Conservation (phyloP, 2,888 invertebrate species). For the Hylaea fasciaria region DNA sequence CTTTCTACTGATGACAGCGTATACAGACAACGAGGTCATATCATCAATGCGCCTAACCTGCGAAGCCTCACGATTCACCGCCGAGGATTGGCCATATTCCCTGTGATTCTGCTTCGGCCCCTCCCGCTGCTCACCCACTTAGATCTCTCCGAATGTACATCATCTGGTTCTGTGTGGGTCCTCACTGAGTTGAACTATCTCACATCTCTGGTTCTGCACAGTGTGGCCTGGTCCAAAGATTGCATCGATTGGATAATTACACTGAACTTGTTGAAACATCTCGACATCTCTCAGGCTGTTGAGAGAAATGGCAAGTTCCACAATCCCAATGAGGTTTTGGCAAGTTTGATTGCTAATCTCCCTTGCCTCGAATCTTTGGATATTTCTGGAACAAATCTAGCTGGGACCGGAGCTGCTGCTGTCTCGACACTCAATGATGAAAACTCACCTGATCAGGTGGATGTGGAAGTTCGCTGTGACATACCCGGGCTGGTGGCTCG, state of each 20-base stretch:
- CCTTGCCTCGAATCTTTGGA: conserved; percentile 93
- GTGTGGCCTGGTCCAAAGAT: conserved; percentile 88
- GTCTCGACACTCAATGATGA: conserved; percentile 55
- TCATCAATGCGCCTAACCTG: conserved; percentile 86
- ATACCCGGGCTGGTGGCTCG: conserved; percentile 94
- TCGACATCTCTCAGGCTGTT: conserved; percentile 93
- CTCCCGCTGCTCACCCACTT: conserved; percentile 87
- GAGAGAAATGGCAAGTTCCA: conserved; percentile 90
- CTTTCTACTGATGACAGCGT: conserved; percentile 80
- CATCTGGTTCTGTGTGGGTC: conserved; percentile 87
- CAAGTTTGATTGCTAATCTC: conserved; percentile 89
- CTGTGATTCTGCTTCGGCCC: conserved; percentile 84
- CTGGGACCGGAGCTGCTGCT: conserved; percentile 92
- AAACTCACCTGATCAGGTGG: conserved; percentile 47
- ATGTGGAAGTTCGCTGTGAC: conserved; percentile 84
- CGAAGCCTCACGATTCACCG: conserved; percentile 85
- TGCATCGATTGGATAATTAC: conserved; percentile 86
- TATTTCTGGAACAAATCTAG: conserved; percentile 98
- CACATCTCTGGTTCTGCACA: conserved; percentile 91
- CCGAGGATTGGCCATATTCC: conserved; percentile 74
- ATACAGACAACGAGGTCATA: conserved; percentile 75
- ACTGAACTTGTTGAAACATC: conserved; percentile 85
- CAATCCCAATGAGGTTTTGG: conserved; percentile 89
- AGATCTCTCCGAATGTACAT: conserved; percentile 88
- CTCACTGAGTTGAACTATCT: conserved; percentile 88